phyloP scores from a whole-genome alignment of 1,140 invertebrate species.

The Polyergus mexicanus region DNA sequence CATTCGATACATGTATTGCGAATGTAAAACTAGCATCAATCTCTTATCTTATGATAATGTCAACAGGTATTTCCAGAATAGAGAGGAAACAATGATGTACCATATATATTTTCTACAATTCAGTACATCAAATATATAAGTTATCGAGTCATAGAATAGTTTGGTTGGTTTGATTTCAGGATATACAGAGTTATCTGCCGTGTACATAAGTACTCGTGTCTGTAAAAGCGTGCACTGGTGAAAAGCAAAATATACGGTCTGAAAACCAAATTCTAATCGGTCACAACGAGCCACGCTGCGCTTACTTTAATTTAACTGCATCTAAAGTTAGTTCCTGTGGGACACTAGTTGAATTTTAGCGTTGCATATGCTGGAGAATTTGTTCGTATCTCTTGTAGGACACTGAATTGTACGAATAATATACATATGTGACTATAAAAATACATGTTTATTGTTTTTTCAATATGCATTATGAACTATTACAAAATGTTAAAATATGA shows the following conservation, averaged over 20 bases:
- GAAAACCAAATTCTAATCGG: constrained; percentile 35
- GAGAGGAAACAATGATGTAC: neutral
- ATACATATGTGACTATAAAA: neutral
- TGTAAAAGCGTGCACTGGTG: constrained; percentile 16
- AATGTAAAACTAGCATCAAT: constrained; percentile 3
- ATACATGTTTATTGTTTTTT: neutral
- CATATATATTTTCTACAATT: neutral
- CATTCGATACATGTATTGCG: neutral
- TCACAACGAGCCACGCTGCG: neutral
- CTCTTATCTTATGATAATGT: constrained; percentile 9
- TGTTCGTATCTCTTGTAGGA: neutral
- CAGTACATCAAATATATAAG: neutral
- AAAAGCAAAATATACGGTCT: constrained; percentile 9
- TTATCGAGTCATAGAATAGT: neutral
- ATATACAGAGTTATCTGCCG: neutral
- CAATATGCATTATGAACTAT: neutral
- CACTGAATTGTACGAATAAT: neutral
- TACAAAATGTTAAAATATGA: neutral
- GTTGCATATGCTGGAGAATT: neutral
- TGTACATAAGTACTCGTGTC: neutral
- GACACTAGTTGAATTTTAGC: constrained; percentile 43
- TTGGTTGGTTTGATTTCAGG: neutral
- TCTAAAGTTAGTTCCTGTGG: constrained; percentile 50
- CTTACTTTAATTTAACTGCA: constrained; percentile 33
- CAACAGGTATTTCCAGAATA: constrained; percentile 12